Conservation (phyloP, 2,113 vertebrate species). For the Daphoenositta chrysoptera region DNA sequence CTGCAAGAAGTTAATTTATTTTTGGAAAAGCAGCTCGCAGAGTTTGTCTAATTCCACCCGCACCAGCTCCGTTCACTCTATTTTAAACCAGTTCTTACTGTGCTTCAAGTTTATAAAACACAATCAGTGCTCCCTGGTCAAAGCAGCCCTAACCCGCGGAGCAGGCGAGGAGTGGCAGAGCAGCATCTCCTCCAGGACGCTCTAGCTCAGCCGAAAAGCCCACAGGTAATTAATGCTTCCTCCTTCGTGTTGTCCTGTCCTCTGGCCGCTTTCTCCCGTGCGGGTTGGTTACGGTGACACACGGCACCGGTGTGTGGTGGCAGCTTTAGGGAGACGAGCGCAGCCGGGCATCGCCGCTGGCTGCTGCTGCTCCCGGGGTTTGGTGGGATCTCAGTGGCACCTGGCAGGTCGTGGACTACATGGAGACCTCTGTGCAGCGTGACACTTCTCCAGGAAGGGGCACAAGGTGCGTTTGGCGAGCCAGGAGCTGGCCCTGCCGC, state of each 20-base stretch:
- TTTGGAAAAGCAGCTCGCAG: constrained; percentile 57
- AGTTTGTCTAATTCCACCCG: constrained; percentile 61
- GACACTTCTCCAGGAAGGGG: fast-evolving
- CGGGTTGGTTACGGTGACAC: not conserved
- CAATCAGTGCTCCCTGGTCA: constrained; percentile 38
- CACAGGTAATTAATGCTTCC: constrained; percentile 33
- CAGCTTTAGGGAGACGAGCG: fast-evolving
- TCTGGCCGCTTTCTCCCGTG: not conserved
- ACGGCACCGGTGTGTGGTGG: fast-evolving
- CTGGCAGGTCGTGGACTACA: fast-evolving
- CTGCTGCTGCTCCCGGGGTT: not conserved
- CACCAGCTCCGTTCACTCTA: constrained; percentile 58
- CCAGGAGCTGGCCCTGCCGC: not conserved
- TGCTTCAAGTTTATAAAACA: constrained; percentile 61
- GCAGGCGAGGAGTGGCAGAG: not conserved
- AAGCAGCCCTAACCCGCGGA: not conserved
- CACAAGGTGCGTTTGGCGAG: not conserved
- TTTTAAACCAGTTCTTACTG: constrained; percentile 58
- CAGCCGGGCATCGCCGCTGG: not conserved
- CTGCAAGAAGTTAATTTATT: constrained; percentile 66
- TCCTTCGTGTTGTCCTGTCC: not conserved
- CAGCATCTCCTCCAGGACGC: constrained; percentile 39
- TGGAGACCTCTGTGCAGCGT: fast-evolving
- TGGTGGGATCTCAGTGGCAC: not conserved
- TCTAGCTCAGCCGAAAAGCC: not conserved